phyloP scores from a whole-genome alignment of 1,140 invertebrate species.

The Cotesia chilonis region DNA sequence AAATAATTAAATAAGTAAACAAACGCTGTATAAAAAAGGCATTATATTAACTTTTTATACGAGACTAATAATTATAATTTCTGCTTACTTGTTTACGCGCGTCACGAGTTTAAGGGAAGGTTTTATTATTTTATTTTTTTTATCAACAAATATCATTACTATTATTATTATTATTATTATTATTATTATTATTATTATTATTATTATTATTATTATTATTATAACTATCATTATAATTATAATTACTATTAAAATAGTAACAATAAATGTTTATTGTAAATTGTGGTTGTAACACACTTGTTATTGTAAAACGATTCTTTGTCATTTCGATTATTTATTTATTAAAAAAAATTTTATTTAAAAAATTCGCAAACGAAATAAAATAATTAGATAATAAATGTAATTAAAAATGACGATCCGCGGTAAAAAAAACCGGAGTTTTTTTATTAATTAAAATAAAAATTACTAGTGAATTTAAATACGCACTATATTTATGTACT shows the following conservation, averaged over 20 bases:
- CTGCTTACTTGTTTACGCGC: constrained; percentile 1
- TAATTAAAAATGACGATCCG: background rate
- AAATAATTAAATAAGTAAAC: constrained; percentile 25
- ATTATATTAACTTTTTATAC: constrained; percentile 57
- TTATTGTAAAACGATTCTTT: constrained; percentile 46
- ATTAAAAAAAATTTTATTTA: constrained; percentile 49
- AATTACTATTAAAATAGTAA: constrained; percentile 8
- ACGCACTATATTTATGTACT: too few species aligned
- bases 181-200: background rate
- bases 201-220: background rate
- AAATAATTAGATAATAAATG: too few species aligned
- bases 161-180: background rate
- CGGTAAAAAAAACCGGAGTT: too few species aligned
- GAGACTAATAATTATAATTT: constrained; percentile 22
- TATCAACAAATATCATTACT: background rate
- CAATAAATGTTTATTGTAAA: constrained; percentile 49
- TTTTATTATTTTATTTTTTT: constrained; percentile 15
- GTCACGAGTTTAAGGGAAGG: constrained; percentile 4
- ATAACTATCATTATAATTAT: constrained; percentile 1
- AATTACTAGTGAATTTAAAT: too few species aligned
- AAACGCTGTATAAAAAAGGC: constrained; percentile 63
- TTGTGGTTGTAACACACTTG: constrained; percentile 51
- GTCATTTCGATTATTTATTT: constrained; percentile 61
- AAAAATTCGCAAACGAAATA: constrained; percentile 16
- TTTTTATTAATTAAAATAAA: too few species aligned